Percentiles rank a stretch among this genome's conserved stretches.
phyloP scores from a whole-genome alignment of 2,888 invertebrate genomes.

The Orthosia gracilis region DNA sequence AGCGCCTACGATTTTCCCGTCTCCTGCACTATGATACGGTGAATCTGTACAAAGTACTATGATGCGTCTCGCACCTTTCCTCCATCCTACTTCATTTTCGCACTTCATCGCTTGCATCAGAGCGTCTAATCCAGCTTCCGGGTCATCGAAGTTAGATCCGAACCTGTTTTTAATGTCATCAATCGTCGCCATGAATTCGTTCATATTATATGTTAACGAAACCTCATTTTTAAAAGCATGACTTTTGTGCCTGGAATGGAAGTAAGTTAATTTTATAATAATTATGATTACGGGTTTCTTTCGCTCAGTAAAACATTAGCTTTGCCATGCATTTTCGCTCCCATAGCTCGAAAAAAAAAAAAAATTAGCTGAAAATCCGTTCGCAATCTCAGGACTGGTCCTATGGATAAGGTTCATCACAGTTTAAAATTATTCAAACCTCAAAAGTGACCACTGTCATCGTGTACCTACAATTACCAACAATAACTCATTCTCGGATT shows the following conservation, averaged over 20 bases:
- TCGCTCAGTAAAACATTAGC: background rate
- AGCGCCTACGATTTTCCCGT: constrained; percentile 94
- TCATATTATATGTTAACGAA: constrained; percentile 91
- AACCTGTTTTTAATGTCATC: constrained; percentile 47
- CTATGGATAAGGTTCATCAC: background rate
- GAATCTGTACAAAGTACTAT: constrained; percentile 95
- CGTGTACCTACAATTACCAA: background rate
- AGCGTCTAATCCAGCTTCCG: constrained; percentile 97
- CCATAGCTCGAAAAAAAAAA: background rate
- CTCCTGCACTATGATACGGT: constrained; percentile 95
- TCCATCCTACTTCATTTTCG: constrained; percentile 94
- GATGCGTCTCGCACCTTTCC: constrained; percentile 93
- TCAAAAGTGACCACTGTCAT: too few species aligned
- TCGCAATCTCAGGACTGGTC: background rate
- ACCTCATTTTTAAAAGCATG: constrained; percentile 93
- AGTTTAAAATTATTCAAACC: background rate
- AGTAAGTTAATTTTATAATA: background rate
- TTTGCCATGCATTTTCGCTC: background rate
- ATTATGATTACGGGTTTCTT: background rate
- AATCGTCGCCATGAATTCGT: constrained; percentile 73
- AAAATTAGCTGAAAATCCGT: background rate
- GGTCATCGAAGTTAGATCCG: constrained; percentile 92
- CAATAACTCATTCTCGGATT: background rate
- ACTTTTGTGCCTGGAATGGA: constrained; percentile 79
- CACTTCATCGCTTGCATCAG: constrained; percentile 96